Evolutionary conservation across 92 coral and sea anemone species (phyloP).

Genomic region (Zoanthus solanderi): DNA sequence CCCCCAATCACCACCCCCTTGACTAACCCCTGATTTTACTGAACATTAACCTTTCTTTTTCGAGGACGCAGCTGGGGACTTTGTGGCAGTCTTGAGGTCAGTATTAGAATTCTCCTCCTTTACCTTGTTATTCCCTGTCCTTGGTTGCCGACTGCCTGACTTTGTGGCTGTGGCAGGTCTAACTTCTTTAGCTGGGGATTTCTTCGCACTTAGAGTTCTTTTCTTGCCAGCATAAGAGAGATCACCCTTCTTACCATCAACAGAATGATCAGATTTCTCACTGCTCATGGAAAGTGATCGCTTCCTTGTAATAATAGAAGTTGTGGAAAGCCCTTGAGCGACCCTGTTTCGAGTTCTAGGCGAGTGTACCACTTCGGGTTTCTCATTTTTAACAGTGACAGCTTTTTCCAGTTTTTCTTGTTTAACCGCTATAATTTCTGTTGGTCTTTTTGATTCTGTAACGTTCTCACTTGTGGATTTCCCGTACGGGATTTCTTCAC

Average conservation of each 20-base stretch:
- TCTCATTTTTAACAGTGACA: neutral
- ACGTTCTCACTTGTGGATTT: neutral
- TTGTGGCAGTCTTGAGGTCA: constrained; percentile 16
- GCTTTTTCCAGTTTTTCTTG: constrained; percentile 7
- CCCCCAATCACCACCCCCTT: neutral
- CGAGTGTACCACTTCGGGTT: constrained; percentile 13
- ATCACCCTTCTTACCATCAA: constrained; percentile 4
- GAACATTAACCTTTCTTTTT: constrained; percentile 25
- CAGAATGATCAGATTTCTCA: constrained; percentile 38
- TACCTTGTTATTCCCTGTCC: neutral
- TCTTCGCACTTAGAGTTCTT: constrained; percentile 8
- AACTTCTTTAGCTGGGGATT: neutral
- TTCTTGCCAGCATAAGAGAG: neutral
- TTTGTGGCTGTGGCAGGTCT: neutral
- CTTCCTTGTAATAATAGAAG: constrained; percentile 34
- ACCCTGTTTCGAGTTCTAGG: constrained; percentile 37
- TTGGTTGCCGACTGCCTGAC: neutral
- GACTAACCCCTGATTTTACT: neutral
- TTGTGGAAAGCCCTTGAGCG: constrained; percentile 5
- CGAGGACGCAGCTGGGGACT: neutral
- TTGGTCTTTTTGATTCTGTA: neutral
- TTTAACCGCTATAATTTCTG: neutral
- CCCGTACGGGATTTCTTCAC: neutral
- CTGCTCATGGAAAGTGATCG: constrained; percentile 44
- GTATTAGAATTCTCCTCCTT: neutral